Conservation (phyloP, 2,888 invertebrate genomes). For the Pterostichus madidus region DNA sequence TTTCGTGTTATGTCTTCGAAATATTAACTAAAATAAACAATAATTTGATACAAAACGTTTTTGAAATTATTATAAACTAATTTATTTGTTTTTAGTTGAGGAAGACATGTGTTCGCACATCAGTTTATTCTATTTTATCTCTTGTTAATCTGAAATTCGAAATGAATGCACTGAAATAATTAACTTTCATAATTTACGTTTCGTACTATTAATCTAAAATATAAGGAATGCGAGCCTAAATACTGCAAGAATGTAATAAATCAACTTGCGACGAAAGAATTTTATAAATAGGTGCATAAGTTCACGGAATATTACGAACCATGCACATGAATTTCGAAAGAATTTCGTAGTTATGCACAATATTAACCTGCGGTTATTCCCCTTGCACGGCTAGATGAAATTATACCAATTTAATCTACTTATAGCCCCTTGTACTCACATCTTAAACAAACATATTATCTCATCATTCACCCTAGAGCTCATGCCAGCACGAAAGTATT, state of each 20-base stretch:
- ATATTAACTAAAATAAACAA: no score
- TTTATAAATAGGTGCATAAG: neutral
- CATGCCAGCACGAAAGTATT: neutral
- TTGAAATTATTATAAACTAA: no score
- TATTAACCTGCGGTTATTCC: conserved; percentile 5
- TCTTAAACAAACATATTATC: conserved; percentile 19
- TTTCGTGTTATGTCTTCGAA: no score
- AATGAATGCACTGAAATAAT: no score
- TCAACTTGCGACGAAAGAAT: conserved; percentile 3
- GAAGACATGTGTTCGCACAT: no score
- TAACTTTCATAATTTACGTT: no score
- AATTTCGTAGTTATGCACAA: conserved; percentile 19
- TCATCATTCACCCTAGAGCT: neutral
- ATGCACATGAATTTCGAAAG: conserved; percentile 12
- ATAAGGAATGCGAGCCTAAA: no score
- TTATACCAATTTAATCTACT: conserved; percentile 23
- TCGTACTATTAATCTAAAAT: no score
- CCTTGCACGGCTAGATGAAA: neutral
- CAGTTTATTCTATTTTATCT: no score
- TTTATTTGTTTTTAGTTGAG: no score
- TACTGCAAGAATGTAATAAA: conserved; percentile 6
- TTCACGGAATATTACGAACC: conserved; percentile 9
- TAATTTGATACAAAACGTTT: no score
- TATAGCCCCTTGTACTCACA: neutral
- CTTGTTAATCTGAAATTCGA: no score